Evolutionary conservation across 2,113 vertebrate species (phyloP).

Genomic region (Esox niger): DNA sequence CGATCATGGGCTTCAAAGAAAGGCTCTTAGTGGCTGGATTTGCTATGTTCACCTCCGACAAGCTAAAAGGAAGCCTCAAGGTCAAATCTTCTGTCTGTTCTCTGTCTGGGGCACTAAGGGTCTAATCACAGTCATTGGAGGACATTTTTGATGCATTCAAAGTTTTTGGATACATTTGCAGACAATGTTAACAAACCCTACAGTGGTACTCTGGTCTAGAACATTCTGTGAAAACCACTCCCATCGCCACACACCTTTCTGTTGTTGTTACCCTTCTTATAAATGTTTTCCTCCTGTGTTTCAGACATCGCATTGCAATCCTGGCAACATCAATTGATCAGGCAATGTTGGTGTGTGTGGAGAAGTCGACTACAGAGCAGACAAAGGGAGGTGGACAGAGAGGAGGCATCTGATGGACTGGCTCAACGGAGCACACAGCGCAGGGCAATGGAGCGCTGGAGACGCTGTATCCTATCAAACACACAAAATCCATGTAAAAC

Average conservation of each 20-base stretch:
- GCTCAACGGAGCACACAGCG: constrained; percentile 55
- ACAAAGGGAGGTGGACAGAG: constrained; percentile 41
- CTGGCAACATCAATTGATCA: constrained; percentile 30
- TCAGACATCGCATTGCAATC: constrained; percentile 36
- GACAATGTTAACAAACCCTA: too few relatives aligned
- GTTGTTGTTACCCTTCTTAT: neutral
- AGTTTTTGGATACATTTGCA: too few relatives aligned
- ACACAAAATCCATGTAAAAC: neutral
- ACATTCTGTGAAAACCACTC: neutral
- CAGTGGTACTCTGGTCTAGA: too few relatives aligned
- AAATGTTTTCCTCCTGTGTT: constrained; percentile 53
- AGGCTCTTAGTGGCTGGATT: constrained; percentile 70
- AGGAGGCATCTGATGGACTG: constrained; percentile 49
- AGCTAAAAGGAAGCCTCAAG: constrained; percentile 62
- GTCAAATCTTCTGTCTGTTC: constrained; percentile 49
- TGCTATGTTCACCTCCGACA: constrained; percentile 59
- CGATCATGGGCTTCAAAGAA: constrained; percentile 52
- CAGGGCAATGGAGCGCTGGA: constrained; percentile 75
- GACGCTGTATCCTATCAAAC: constrained; percentile 80
- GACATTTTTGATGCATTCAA: too few relatives aligned
- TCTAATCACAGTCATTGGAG: too few relatives aligned
- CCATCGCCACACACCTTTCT: neutral
- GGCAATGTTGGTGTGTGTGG: constrained; percentile 74
- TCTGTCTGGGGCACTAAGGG: neutral
- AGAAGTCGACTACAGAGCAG: constrained; percentile 50